Base-by-base conservation (phyloP, 2,888 invertebrate genomes). In the Merodon equestris region DNA sequence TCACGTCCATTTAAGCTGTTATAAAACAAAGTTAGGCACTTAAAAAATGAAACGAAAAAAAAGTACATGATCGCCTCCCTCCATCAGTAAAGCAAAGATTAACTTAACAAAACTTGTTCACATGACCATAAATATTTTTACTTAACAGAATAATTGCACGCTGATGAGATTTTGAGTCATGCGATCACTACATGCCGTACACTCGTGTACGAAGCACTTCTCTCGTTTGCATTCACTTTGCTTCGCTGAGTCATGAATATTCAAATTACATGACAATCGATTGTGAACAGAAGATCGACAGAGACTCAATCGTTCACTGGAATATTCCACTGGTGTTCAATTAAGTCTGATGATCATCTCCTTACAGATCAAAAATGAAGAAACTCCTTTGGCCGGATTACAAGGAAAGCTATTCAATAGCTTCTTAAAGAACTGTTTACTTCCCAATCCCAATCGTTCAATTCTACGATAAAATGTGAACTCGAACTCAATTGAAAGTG, bases 101-200 rank as follows among this genome's bases (percentile, higher is more conserved):
- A 58, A 19, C 12, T 64, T 45, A 36, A 53, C 50, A 54, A 73
- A 66, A 63, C 50, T 63, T 64, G 44, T 73, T 68, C 53, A 57
- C 73, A 68, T 74, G 64, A 64, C 68, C 64, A 79, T 74, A 66
- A 50, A 70, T 56, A 54, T 44, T 27, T 50, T 42, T 58, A 13
- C 71, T 73, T 74, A 79, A 79, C 73, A 64, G 73, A 79, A 79
- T 79, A 73, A 79, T 79, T 64, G 74, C 68, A 64, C 48, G 48
- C 19, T 61, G 61, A 68, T 72, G 63, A 67, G 67, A 38, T 68
- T 27, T 27, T 79, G 79, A 79, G 58, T 79, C 79, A 79, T 60
- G 40, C 60, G n/a, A 58, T 42, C 19, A 19, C 18, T 27, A 4
- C 27, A n/a, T 14, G 34, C 15, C 44, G 19, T 18, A 45, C 34